A percentile compares a stretch with the other conserved stretches of the same genome.
phyloP scores from a whole-genome alignment of 2,888 invertebrate species.

The Philereme vetulata region DNA sequence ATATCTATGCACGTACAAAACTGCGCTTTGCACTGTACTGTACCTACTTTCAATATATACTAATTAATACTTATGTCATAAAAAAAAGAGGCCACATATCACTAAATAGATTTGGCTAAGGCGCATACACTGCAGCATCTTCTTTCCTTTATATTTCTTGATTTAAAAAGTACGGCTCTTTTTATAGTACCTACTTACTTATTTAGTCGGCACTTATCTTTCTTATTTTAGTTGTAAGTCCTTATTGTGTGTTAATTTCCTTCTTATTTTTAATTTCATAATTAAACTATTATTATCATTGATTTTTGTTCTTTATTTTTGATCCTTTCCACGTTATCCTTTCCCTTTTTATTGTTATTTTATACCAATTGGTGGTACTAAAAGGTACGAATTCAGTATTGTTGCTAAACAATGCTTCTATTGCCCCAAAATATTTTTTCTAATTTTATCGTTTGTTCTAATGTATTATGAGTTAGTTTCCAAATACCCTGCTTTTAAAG shows the following conservation, averaged over 20 bases:
- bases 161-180: constrained; percentile 25
- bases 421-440: constrained; percentile 34
- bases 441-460: constrained; percentile 30
- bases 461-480: constrained; percentile 38
- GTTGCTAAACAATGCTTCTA: constrained; percentile 29
- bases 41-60: constrained; percentile 42
- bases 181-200: constrained; percentile 47
- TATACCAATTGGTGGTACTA: constrained; percentile 71
- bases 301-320: constrained; percentile 76
- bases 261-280: constrained; percentile 82
- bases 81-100: constrained; percentile 74
- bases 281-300: constrained; percentile 83
- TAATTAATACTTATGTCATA: constrained; percentile 54
- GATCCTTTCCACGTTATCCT: constrained; percentile 56
- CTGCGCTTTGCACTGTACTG: constrained; percentile 68
- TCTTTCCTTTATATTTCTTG: constrained; percentile 32
- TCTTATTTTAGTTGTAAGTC: constrained; percentile 79
- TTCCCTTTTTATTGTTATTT: constrained; percentile 51
- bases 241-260: constrained; percentile 81
- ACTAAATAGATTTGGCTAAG: constrained; percentile 71
- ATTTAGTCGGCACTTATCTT: constrained; percentile 57
- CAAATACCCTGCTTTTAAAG: constrained; percentile 61
- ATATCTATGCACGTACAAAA: constrained; percentile 55
- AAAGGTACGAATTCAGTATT: constrained; percentile 44
- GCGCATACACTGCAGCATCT: constrained; percentile 53